Conservation (phyloP, 1,140 invertebrate species). For the Musca vetustissima region DNA sequence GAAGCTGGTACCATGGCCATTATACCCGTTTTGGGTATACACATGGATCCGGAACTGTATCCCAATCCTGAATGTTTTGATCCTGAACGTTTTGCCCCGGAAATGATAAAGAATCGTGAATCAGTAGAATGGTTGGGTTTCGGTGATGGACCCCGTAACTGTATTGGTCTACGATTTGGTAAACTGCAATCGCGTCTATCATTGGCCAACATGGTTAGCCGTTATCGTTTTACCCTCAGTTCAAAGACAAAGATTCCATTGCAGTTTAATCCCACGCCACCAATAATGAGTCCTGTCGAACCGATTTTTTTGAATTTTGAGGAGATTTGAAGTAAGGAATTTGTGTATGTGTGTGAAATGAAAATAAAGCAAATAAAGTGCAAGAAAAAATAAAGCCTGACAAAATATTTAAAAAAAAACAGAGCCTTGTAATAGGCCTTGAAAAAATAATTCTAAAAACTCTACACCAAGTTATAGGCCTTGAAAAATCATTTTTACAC, state of each 20-base stretch:
- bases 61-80: constrained; percentile 61
- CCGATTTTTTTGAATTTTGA: too few species aligned
- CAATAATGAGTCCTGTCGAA: too few species aligned
- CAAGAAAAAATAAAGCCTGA: too few species aligned
- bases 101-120: constrained; percentile 49
- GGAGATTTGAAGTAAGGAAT: too few species aligned
- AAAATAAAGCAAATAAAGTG: background rate
- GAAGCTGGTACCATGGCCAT: constrained; percentile 50
- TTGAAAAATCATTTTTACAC: too few species aligned
- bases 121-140: constrained; percentile 60
- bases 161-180: constrained; percentile 56
- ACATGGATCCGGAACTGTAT: constrained; percentile 59
- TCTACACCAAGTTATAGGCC: background rate
- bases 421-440: too few species aligned
- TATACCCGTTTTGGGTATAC: constrained; percentile 62
- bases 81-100: constrained; percentile 60
- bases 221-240: constrained; percentile 35
- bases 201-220: constrained; percentile 43
- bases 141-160: constrained; percentile 59
- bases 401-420: too few species aligned
- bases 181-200: constrained; percentile 51
- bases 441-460: too few species aligned
- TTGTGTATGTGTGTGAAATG: too few species aligned
- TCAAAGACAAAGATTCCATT: constrained; percentile 30
- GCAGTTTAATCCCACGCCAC: background rate